Evolutionary conservation across 2,888 invertebrate genomes (phyloP).

Genomic region (Arenicola marina): DNA sequence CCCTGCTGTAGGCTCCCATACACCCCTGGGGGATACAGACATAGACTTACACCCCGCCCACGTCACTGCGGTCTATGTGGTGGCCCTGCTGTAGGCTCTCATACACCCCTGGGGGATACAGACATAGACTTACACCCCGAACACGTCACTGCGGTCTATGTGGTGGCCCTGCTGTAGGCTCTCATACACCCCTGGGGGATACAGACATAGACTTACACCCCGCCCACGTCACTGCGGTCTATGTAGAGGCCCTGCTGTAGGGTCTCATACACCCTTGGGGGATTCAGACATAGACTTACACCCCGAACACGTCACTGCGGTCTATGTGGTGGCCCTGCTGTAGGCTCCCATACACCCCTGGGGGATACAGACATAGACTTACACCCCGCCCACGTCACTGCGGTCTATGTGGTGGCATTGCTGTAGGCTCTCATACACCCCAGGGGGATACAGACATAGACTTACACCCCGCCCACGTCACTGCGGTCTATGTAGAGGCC

Average conservation of each 20-base stretch:
- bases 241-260: slow-evolving; percentile 68
- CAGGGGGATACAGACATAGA: too few species aligned
- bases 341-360: slow-evolving; percentile 65
- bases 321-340: slow-evolving; percentile 68
- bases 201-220: too few species aligned
- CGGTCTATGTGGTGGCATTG: slow-evolving; percentile 67
- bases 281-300: too few species aligned
- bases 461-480: slow-evolving; percentile 73
- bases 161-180: slow-evolving; percentile 68
- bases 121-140: too few species aligned
- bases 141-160: slow-evolving; percentile 70
- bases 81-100: slow-evolving; percentile 69
- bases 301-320: slow-evolving; percentile 69
- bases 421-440: slow-evolving; percentile 67
- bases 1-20: slow-evolving; percentile 68
- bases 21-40: too few species aligned
- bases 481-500: slow-evolving; percentile 67
- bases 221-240: slow-evolving; percentile 70
- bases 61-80: slow-evolving; percentile 68
- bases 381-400: slow-evolving; percentile 72
- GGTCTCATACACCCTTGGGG: slow-evolving; percentile 64
- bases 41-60: too few species aligned
- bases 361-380: too few species aligned
- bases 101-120: slow-evolving; percentile 58
- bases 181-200: slow-evolving; percentile 62